phyloP scores from a whole-genome alignment of 2,113 vertebrate species.

The Zosterops hypoxanthus region DNA sequence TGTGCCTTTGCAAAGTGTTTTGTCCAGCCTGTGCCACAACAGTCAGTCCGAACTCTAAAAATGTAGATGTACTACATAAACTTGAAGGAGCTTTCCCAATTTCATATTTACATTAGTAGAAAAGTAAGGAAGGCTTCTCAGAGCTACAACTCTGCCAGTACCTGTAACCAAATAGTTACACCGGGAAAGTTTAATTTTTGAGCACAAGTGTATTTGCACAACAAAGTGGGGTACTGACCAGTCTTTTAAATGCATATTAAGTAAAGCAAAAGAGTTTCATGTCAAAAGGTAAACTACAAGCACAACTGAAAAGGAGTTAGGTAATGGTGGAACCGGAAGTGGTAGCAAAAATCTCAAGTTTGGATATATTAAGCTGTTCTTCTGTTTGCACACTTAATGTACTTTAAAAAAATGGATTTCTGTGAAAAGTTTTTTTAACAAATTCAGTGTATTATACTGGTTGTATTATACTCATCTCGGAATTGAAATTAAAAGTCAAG shows the following conservation, averaged over 20 bases:
- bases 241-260: not conserved
- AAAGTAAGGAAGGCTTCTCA: not conserved
- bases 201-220: fast-evolving
- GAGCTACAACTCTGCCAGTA: not conserved
- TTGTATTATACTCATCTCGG: not conserved
- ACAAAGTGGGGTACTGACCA: not conserved
- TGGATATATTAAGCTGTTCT: not conserved
- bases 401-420: not conserved
- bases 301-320: not conserved
- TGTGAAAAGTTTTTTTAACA: not conserved
- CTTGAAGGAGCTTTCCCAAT: not conserved
- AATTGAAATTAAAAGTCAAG: not conserved
- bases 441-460: not conserved
- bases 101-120: not conserved
- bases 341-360: not conserved
- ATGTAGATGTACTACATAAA: fast-evolving
- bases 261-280: not conserved
- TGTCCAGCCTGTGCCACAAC: not conserved
- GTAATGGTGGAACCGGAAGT: not conserved
- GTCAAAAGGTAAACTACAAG: not conserved
- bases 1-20: not conserved
- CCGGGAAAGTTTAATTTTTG: not conserved
- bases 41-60: not conserved
- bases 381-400: not conserved
- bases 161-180: not conserved